Evolutionary conservation across 2,113 vertebrate genomes (phyloP).

Genomic region (Peromyscus californicus): DNA sequence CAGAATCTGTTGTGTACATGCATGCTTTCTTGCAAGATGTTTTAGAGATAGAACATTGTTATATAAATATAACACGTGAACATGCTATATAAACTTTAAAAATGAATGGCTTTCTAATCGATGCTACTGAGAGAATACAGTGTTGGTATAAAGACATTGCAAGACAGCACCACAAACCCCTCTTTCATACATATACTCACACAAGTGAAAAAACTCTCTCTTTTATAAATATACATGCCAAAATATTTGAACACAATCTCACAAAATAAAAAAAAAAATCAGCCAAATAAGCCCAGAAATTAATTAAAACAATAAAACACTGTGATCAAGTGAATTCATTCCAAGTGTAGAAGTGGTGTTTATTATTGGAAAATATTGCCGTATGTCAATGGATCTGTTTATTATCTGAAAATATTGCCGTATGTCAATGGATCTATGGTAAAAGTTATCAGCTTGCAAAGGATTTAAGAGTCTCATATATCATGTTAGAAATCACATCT

Average conservation of each 20-base stretch:
- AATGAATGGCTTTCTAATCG: background rate
- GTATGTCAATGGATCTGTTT: background rate
- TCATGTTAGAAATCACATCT: background rate
- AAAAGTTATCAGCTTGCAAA: background rate
- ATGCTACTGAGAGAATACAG: background rate
- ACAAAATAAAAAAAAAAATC: background rate
- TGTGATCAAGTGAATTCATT: slow-evolving; percentile 7
- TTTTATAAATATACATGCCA: background rate
- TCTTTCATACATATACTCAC: background rate
- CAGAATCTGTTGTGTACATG: background rate
- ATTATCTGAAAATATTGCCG: slow-evolving; percentile 22
- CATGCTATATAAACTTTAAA: background rate
- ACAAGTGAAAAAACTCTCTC: background rate
- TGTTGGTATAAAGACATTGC: background rate
- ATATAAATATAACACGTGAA: too few species aligned
- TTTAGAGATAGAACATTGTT: background rate
- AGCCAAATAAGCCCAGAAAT: background rate
- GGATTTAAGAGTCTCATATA: background rate
- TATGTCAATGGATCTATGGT: background rate
- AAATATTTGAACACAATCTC: background rate
- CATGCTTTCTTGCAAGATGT: background rate
- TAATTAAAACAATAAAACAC: slow-evolving; percentile 3
- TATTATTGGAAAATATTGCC: slow-evolving; percentile 24
- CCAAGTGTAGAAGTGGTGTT: background rate
- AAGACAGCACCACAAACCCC: background rate